These are phyloP conservation scores for Danio kyathit DNA, from an alignment of 2,797 vertebrate species.

Conservation along the genomic window DNA sequence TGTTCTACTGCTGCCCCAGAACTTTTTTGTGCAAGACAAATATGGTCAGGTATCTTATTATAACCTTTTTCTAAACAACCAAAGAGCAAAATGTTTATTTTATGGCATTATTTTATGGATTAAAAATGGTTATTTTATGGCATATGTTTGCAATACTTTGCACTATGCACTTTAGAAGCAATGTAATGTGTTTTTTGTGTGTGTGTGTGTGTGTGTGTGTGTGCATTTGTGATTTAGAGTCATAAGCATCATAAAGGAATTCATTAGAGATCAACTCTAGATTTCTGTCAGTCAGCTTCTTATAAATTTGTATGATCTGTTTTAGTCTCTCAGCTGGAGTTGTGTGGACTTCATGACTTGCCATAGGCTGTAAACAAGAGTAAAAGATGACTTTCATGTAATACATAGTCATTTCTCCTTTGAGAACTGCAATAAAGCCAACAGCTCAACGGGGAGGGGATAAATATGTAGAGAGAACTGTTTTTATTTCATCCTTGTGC, in stretches of 20 bases:
- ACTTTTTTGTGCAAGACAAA: not conserved
- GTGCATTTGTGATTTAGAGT: not conserved
- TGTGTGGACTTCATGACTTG: constrained; percentile 20
- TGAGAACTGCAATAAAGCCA: constrained; percentile 38
- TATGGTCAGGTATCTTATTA: not conserved
- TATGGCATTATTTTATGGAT: not conserved
- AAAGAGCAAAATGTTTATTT: not conserved
- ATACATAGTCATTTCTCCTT: constrained; percentile 40
- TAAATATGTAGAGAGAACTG: constrained; percentile 1
- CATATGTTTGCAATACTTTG: not conserved
- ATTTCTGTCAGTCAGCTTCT: constrained; percentile 33
- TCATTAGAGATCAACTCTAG: not conserved
- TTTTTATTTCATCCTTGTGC: constrained; percentile 32
- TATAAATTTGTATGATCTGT: constrained; percentile 29
- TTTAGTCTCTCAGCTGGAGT: constrained; percentile 32
- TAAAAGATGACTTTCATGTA: constrained; percentile 34
- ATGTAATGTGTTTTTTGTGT: not conserved
- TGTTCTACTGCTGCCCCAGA: not conserved
- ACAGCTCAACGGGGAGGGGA: constrained; percentile 4
- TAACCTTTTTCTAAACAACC: not conserved
- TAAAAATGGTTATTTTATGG: not conserved
- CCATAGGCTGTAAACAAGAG: constrained; percentile 39
- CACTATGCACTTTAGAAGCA: not conserved
- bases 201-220: not conserved
- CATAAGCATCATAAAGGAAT: not conserved